These are phyloP conservation scores for Drosophila mayri DNA, from an alignment of 1,140 invertebrate genomes.

Conservation along the genomic window DNA sequence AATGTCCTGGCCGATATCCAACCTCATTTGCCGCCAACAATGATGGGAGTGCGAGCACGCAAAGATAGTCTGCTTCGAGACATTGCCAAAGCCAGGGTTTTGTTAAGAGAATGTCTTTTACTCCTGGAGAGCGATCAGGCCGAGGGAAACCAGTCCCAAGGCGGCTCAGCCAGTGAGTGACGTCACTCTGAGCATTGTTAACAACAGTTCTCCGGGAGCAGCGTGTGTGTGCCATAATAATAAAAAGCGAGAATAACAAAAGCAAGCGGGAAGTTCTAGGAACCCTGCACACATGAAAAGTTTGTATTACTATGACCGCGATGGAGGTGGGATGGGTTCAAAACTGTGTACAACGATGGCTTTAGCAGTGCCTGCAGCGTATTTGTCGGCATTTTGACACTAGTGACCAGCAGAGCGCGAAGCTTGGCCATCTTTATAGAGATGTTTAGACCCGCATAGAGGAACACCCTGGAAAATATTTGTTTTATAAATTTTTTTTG, in stretches of 20 bases:
- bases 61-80: conserved; percentile 64
- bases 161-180: conserved; percentile 25
- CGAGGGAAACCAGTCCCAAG: not conserved
- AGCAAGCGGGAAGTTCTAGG: conserved; percentile 34
- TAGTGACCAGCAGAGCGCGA: conserved; percentile 42
- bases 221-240: conserved; percentile 29
- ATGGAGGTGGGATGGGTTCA: conserved; percentile 21
- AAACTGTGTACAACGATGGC: conserved; percentile 5
- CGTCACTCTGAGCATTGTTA: conserved; percentile 24
- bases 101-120: conserved; percentile 47
- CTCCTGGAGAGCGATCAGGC: conserved; percentile 45
- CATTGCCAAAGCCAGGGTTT: conserved; percentile 60
- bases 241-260: conserved; percentile 31
- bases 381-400: conserved; percentile 53
- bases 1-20: conserved; percentile 40
- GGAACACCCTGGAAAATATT: conserved; percentile 10
- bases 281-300: conserved; percentile 31
- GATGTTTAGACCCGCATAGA: not conserved
- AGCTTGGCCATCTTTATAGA: conserved; percentile 11
- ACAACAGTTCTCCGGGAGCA: conserved; percentile 15
- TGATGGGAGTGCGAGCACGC: conserved; percentile 48
- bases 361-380: conserved; percentile 17
- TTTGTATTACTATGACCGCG: conserved; percentile 18
- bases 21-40: conserved; percentile 39
- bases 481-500: not conserved